Evolutionary conservation across 2,113 vertebrate genomes (phyloP).

Genomic region (Calyptommatus sinebrachiatus): DNA sequence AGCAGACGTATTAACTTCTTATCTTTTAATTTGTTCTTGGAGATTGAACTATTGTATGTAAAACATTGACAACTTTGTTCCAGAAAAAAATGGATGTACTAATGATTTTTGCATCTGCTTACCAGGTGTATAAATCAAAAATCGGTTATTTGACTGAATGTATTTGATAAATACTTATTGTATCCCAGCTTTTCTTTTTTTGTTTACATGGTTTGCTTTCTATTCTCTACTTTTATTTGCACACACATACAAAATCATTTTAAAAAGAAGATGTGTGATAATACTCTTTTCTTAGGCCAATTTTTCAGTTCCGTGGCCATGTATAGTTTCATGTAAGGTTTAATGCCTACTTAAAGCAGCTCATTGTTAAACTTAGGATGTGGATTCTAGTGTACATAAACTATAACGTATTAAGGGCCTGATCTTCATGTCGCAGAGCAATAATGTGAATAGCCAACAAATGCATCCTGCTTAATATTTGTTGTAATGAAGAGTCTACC

Average conservation of each 20-base stretch:
- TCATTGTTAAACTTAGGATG: slow-evolving; percentile 50
- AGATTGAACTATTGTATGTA: not conserved
- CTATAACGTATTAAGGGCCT: slow-evolving; percentile 64
- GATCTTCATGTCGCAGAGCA: slow-evolving; percentile 72
- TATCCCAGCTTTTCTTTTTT: slow-evolving; percentile 46
- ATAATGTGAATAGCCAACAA: slow-evolving; percentile 78
- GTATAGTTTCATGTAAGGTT: slow-evolving; percentile 54
- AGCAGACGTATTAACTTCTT: not conserved
- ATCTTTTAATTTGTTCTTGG: not conserved
- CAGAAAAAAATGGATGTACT: slow-evolving; percentile 4
- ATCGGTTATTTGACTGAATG: slow-evolving; percentile 44
- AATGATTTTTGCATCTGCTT: slow-evolving; percentile 15
- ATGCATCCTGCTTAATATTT: slow-evolving; percentile 74
- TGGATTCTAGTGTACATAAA: slow-evolving; percentile 56
- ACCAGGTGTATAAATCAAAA: slow-evolving; percentile 43
- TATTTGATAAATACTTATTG: slow-evolving; percentile 45
- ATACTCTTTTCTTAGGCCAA: slow-evolving; percentile 59
- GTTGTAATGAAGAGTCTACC: slow-evolving; percentile 74
- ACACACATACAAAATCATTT: slow-evolving; percentile 32
- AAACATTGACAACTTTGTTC: slow-evolving; percentile 16
- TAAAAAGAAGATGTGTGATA: slow-evolving; percentile 47
- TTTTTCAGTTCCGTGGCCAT: slow-evolving; percentile 45
- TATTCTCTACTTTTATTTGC: slow-evolving; percentile 36
- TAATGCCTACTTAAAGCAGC: slow-evolving; percentile 46
- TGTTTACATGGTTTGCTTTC: slow-evolving; percentile 59